Conservation (phyloP, 1,140 invertebrate species). For the Dendrolimus punctatus region DNA sequence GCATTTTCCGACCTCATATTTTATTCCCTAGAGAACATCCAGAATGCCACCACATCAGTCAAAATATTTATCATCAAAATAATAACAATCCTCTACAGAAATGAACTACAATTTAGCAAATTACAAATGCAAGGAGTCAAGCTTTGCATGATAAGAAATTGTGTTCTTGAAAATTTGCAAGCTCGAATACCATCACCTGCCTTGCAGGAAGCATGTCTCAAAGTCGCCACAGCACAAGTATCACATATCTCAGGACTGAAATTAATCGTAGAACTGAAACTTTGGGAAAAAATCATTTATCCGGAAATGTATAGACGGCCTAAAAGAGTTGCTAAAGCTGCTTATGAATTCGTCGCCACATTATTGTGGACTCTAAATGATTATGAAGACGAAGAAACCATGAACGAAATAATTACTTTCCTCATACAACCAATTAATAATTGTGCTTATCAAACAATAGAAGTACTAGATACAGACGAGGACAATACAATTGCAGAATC, state of each 20-base stretch:
- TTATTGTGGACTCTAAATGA: slow-evolving; percentile 20
- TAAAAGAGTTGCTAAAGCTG: slow-evolving; percentile 3
- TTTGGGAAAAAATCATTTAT: slow-evolving; percentile 12
- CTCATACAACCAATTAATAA: slow-evolving; percentile 15
- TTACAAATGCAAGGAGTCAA: slow-evolving; percentile 12
- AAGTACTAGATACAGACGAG: slow-evolving; percentile 7
- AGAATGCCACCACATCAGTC: slow-evolving; percentile 8
- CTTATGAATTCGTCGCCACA: slow-evolving; percentile 15
- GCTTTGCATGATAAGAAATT: slow-evolving; percentile 3
- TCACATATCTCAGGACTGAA: slow-evolving; percentile 18
- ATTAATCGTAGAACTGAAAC: slow-evolving; percentile 13
- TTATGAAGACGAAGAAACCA: slow-evolving; percentile 14
- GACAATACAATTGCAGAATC: slow-evolving; percentile 8
- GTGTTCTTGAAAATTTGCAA: slow-evolving; percentile 3
- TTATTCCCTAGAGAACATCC: slow-evolving; percentile 10
- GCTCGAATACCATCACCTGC: neutral
- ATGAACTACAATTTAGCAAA: slow-evolving; percentile 23
- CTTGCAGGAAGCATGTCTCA: slow-evolving; percentile 10
- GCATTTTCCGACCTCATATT: slow-evolving; percentile 20
- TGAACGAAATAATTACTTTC: slow-evolving; percentile 14
- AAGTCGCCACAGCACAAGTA: slow-evolving; percentile 12
- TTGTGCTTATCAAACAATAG: slow-evolving; percentile 8
- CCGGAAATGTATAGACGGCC: slow-evolving; percentile 5
- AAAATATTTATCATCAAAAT: slow-evolving; percentile 19
- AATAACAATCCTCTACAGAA: slow-evolving; percentile 12